Evolutionary conservation across 2,888 invertebrate genomes (phyloP).

Genomic region (Drosophila seclusa): DNA sequence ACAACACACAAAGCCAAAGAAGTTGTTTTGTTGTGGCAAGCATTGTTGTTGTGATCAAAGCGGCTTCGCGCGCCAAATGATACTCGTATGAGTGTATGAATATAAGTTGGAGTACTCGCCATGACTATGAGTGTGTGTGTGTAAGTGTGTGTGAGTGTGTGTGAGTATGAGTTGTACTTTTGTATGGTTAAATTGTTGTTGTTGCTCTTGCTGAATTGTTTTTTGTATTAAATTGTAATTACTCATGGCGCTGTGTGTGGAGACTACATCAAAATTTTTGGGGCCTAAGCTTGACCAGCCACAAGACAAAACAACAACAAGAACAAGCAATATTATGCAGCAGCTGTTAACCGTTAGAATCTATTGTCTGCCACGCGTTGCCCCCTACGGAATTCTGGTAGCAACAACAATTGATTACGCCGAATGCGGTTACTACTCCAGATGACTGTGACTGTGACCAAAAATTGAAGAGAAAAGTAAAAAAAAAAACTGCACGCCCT

Average conservation of each 20-base stretch:
- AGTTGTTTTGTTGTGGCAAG: slow-evolving; percentile 84
- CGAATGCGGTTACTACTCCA: slow-evolving; percentile 75
- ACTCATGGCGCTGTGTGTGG: slow-evolving; percentile 74
- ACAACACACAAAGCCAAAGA: slow-evolving; percentile 70
- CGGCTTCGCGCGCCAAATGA: slow-evolving; percentile 80
- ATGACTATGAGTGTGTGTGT: slow-evolving; percentile 10
- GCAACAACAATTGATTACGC: slow-evolving; percentile 78
- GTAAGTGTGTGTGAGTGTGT: background rate
- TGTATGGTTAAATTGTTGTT: slow-evolving; percentile 44
- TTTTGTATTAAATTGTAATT: slow-evolving; percentile 80
- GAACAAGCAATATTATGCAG: slow-evolving; percentile 1
- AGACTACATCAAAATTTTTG: slow-evolving; percentile 10
- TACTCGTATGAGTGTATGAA: slow-evolving; percentile 46
- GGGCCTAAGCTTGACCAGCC: slow-evolving; percentile 48
- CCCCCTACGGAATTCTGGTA: slow-evolving; percentile 66
- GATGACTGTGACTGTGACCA: slow-evolving; percentile 43
- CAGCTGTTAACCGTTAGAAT: slow-evolving; percentile 74
- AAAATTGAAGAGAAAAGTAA: background rate
- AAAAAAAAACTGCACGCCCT: slow-evolving; percentile 29
- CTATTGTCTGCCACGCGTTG: slow-evolving; percentile 66
- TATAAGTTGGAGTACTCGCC: slow-evolving; percentile 16
- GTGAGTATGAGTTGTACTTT: slow-evolving; percentile 76
- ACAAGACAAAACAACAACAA: slow-evolving; percentile 20
- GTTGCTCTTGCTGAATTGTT: slow-evolving; percentile 56
- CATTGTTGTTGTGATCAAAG: slow-evolving; percentile 84